Evolutionary conservation across 2,888 invertebrate genomes (phyloP).

Genomic region (Ophraella communa): DNA sequence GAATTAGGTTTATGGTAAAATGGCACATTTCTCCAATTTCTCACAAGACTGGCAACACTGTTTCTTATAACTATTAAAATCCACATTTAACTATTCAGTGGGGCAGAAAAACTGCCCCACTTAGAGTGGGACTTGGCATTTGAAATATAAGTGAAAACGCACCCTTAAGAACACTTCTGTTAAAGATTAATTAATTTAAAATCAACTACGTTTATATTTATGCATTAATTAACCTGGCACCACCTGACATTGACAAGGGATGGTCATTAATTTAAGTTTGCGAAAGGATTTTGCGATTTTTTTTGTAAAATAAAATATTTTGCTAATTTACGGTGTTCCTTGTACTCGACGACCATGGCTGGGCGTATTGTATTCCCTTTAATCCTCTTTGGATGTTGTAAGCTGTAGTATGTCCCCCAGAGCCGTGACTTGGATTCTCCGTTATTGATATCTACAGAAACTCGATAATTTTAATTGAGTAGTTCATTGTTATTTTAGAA

Average conservation of each 20-base stretch:
- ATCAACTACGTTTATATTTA: neutral
- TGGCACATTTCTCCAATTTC: no score
- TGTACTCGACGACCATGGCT: constrained; percentile 15
- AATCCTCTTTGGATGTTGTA: constrained; percentile 37
- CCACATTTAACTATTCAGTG: no score
- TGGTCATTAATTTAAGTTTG: neutral
- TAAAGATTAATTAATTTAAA: no score
- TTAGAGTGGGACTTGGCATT: no score
- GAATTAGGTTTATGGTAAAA: no score
- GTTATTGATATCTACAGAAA: constrained; percentile 28
- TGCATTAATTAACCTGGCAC: no score
- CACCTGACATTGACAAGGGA: neutral
- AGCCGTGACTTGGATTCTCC: constrained; percentile 32
- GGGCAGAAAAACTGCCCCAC: no score
- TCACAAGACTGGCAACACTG: no score
- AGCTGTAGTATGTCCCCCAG: constrained; percentile 33
- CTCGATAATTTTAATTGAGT: constrained; percentile 30
- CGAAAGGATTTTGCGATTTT: neutral
- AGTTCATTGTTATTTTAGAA: no score
- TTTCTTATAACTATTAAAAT: no score
- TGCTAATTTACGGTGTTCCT: neutral
- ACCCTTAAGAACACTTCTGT: no score
- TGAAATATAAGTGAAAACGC: no score
- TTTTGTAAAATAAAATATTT: neutral
- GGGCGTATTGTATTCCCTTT: constrained; percentile 39